A percentile compares a stretch with the other conserved stretches of the same genome.
Evolutionary conservation across 2,888 invertebrate genomes (phyloP).

Genomic region (Thysanoteuthis rhombus): DNA sequence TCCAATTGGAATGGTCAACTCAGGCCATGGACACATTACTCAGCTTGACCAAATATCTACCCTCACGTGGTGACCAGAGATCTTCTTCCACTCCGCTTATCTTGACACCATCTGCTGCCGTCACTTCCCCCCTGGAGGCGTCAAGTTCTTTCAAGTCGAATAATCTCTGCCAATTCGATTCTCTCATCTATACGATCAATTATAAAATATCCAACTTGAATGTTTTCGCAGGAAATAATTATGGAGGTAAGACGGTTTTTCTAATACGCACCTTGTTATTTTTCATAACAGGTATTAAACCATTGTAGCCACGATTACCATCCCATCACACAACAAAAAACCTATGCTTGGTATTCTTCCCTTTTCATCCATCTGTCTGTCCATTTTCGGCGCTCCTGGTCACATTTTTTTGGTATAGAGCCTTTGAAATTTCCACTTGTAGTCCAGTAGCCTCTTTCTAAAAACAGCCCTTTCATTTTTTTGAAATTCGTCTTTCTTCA

Average conservation of each 20-base stretch:
- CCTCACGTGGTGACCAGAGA: slow-evolving; percentile 17
- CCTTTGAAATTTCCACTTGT: too few relatives aligned
- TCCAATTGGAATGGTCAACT: slow-evolving; percentile 62
- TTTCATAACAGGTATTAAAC: too few relatives aligned
- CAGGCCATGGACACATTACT: slow-evolving; percentile 47
- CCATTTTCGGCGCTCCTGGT: too few relatives aligned
- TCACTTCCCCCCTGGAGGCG: background rate
- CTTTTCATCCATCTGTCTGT: too few relatives aligned
- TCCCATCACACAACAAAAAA: too few relatives aligned
- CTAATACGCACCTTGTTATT: too few relatives aligned
- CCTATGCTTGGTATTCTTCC: too few relatives aligned
- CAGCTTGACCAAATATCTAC: slow-evolving; percentile 34
- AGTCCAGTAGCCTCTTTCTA: too few relatives aligned
- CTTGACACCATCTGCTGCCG: background rate
- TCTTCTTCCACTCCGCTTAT: background rate
- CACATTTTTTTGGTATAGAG: too few relatives aligned
- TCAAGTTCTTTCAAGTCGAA: slow-evolving; percentile 1
- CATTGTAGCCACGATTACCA: too few relatives aligned
- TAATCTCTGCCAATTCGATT: background rate
- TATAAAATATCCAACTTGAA: slow-evolving; percentile 53
- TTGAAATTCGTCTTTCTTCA: too few relatives aligned
- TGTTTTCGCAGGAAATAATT: slow-evolving; percentile 53
- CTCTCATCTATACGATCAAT: slow-evolving; percentile 36
- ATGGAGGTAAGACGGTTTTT: slow-evolving; percentile 47
- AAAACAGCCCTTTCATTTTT: too few relatives aligned